Evolutionary conservation across 1,140 invertebrate species (phyloP), one percentile per base, ranked within the genome.

Genomic region (Bombyx mandarina): DNA sequence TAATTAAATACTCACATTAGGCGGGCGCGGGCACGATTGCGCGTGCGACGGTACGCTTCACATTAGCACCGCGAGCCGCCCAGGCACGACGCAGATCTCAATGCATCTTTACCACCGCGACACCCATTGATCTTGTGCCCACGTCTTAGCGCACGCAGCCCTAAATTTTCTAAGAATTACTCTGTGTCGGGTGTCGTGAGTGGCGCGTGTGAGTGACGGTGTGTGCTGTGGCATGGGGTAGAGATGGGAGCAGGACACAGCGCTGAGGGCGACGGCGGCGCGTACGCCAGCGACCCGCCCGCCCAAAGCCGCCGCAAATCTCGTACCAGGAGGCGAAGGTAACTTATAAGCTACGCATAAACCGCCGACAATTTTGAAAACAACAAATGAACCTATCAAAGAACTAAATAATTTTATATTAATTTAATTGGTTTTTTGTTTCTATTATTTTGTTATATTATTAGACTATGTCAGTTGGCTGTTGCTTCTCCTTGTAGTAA

Each of bases 221-320:
- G 80, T 76, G 75, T 76, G 76, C 66, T 72, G 78, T 83, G 81
- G 71, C 67, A 83, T 86, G 83, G 81, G 82, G 74, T 77, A 78
- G 66, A 26, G 60, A 86, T 86, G 83, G 83, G 83, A 50, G 79
- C 83, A 58, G 79, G 77, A 58, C 83, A 86, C 56, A 86, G 83
- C 66, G 83, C 79, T 63, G 83, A 86, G 58, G 75, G 75, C 61
- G 79, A 81, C 45, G 71, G 67, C 59, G 71, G 77, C 65, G 77
- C 81, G 48, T 79, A 77, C 69, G 77, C 80, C 44, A 83, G 81
- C 76, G 83, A 86, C 67, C 83, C 81, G 73, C 80, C 83, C 52
- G 68, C 83, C 62, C 72, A 71, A 45, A 71, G 77, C 44, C 73
- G 81, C 47, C 73, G 69, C 55, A 84, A 83, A 62, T 67, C 58